phyloP scores from a whole-genome alignment of 1,140 invertebrate species.

The Calycopis cecrops region DNA sequence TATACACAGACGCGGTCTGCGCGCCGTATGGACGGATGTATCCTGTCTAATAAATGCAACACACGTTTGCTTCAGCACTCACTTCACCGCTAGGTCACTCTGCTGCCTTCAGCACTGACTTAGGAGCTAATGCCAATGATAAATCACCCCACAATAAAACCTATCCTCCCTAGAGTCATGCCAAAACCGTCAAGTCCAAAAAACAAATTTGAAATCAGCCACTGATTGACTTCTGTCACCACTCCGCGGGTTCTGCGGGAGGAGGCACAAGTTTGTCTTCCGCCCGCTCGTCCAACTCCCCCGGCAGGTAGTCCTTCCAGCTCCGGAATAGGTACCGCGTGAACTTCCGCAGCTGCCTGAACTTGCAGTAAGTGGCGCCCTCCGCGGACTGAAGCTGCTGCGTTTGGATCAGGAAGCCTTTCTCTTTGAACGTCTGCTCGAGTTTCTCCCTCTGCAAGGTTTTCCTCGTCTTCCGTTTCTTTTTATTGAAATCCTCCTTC shows the following conservation, averaged over 20 bases:
- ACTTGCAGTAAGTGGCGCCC: slow-evolving; percentile 95
- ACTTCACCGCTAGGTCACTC: too few species aligned
- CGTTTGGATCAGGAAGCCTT: slow-evolving; percentile 94
- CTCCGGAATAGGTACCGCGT: slow-evolving; percentile 93
- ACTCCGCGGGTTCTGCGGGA: slow-evolving; percentile 29
- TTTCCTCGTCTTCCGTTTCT: slow-evolving; percentile 86
- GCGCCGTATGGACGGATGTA: not conserved
- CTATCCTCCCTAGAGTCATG: too few species aligned
- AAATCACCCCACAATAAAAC: too few species aligned
- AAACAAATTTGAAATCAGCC: not conserved
- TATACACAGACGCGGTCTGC: not conserved
- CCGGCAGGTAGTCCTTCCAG: slow-evolving; percentile 94
- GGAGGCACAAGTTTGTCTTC: slow-evolving; percentile 18
- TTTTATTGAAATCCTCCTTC: slow-evolving; percentile 70
- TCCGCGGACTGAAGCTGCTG: slow-evolving; percentile 94
- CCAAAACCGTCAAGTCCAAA: too few species aligned
- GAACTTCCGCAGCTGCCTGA: slow-evolving; percentile 92
- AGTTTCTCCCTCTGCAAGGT: slow-evolving; percentile 90
- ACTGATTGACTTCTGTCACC: slow-evolving; percentile 22
- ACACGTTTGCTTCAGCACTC: too few species aligned
- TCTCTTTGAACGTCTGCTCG: slow-evolving; percentile 94
- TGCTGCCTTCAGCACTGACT: too few species aligned
- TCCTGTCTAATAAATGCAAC: too few species aligned
- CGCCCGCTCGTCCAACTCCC: slow-evolving; percentile 76
- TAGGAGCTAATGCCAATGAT: too few species aligned